Evolutionary conservation across 2,888 invertebrate species (phyloP), one percentile per base, ranked within the genome.

Genomic region (Napeogenes inachia): DNA sequence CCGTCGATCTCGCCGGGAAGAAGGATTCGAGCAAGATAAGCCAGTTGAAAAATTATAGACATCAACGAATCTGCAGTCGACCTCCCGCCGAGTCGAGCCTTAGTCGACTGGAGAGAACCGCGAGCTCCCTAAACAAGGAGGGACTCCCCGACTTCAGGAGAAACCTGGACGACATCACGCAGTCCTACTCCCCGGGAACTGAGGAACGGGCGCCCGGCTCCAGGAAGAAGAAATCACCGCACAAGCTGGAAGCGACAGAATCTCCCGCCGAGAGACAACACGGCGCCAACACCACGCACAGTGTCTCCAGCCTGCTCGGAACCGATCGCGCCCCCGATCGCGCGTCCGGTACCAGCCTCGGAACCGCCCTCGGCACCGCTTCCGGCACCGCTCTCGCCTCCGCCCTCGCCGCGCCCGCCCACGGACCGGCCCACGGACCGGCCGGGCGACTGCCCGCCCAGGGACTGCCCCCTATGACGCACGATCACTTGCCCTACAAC

Each of bases 91-190:
- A 91, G 70, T 91, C 90, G 0, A 89, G 88, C 63, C 71, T 91
- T 13, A 87, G 84, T 66, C 87, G 84, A 66, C 69, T 91, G 60
- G 91, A 91, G 68, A 81, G 81, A 67, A 90, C 91, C 0, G 87
- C 91, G 0, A 87, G 84, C 60, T 84, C 85, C 5, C 73, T 87
- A 30, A 87, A 85, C 62, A 88, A 84, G 65, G 89, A 89, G 60
- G 83, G 89, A 4, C 75, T 89, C 73, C 91, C 91, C 6, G 91
- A 89, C 70, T 90, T 91, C 62, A 79, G 91, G 13, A 87, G 79
- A 66, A 90, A 90, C 66, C 78, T 91, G 57, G 91, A 91, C 61
- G 90, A 91, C 68, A 91, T 91, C 47, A 91, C 91, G 2, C 88
- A 90, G 60, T 90, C 91, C 0, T 91, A 91, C 64, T 89, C 91